Percentiles rank a stretch among this genome's conserved stretches.
Evolutionary conservation across 1,140 invertebrate species (phyloP).

Genomic region (Drosophila kohkoa): DNA sequence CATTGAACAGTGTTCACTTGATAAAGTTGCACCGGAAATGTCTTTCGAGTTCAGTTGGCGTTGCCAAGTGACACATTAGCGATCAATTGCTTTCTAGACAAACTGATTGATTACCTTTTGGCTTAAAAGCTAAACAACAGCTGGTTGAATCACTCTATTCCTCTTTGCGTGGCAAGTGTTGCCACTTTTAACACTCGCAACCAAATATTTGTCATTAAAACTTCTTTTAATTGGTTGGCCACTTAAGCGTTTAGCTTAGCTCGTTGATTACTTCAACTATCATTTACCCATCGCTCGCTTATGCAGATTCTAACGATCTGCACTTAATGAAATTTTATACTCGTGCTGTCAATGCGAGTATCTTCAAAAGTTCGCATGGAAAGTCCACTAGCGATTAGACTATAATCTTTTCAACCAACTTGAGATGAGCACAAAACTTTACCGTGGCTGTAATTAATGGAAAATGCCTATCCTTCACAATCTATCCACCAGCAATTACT

Average conservation of each 20-base stretch:
- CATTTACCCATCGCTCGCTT: neutral
- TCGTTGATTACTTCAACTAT: neutral
- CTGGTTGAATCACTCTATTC: no score
- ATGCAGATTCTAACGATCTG: neutral
- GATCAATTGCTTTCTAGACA: conserved; percentile 37
- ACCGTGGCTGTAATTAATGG: no score
- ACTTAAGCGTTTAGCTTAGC: neutral
- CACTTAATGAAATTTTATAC: conserved; percentile 8
- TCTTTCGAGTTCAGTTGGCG: conserved; percentile 48
- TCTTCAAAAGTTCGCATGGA: neutral
- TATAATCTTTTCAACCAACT: neutral
- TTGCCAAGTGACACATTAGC: conserved; percentile 59
- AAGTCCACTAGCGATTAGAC: neutral
- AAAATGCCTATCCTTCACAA: no score
- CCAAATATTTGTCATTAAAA: conserved; percentile 35
- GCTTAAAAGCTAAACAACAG: conserved; percentile 20
- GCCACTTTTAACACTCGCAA: neutral
- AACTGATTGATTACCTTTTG: conserved; percentile 11
- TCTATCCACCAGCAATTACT: neutral
- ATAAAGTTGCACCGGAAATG: conserved; percentile 69
- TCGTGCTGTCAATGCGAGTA: neutral
- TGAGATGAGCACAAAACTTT: neutral
- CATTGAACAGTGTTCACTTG: conserved; percentile 42
- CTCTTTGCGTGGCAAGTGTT: neutral
- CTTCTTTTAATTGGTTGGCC: conserved; percentile 16